A percentile compares a stretch with the other conserved stretches of the same genome.
These are phyloP conservation scores for Rhea pennata DNA, from an alignment of 2,113 vertebrate genomes.

Conservation along the genomic window DNA sequence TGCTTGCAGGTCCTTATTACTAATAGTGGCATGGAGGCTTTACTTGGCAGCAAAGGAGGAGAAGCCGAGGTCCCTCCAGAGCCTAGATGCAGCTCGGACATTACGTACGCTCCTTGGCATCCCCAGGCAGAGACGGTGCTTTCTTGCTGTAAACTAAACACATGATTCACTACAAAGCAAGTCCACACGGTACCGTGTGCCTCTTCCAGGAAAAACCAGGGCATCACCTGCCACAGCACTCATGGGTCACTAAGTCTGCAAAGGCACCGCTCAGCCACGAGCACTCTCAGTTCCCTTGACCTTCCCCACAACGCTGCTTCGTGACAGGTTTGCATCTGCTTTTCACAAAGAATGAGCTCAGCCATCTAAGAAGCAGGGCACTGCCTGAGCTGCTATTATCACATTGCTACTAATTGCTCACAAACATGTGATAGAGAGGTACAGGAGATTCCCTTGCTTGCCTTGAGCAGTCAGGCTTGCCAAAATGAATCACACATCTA, in stretches of 20 bases:
- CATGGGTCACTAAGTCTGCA: background rate
- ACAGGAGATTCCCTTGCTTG: background rate
- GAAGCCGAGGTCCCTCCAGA: background rate
- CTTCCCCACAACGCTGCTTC: background rate
- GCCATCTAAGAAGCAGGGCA: background rate
- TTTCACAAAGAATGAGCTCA: background rate
- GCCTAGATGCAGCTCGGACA: background rate
- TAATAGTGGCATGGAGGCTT: background rate
- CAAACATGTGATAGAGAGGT: background rate
- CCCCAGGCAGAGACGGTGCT: no score
- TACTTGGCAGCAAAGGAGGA: background rate
- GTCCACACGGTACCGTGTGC: background rate
- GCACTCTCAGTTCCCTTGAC: background rate
- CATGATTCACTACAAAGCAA: no score
- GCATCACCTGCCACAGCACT: background rate
- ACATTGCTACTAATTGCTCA: background rate
- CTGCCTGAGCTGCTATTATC: background rate
- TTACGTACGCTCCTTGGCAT: no score
- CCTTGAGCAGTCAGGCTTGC: background rate
- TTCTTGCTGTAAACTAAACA: no score
- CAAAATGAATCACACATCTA: slow-evolving; percentile 1
- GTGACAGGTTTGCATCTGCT: background rate
- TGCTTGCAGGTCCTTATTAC: no score
- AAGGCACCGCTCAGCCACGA: background rate
- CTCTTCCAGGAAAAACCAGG: background rate